Evolutionary conservation across 2,888 invertebrate species (phyloP).

Genomic region (Eupelmus urozonus): DNA sequence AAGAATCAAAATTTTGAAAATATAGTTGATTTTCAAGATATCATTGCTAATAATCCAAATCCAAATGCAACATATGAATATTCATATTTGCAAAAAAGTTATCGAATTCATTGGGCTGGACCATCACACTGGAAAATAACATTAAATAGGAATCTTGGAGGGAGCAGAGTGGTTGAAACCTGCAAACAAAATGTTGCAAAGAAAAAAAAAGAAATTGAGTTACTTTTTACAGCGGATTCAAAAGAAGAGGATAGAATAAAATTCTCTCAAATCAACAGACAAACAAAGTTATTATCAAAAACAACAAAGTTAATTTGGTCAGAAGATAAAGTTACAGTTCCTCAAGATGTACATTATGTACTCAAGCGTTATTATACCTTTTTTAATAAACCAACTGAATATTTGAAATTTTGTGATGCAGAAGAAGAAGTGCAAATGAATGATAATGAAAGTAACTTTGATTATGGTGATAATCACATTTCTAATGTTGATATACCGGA

Average conservation of each 20-base stretch:
- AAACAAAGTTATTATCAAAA: constrained; percentile 60
- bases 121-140: constrained; percentile 87
- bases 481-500: constrained; percentile 75
- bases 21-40: constrained; percentile 66
- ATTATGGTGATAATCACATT: constrained; percentile 79
- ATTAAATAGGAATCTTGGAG: constrained; percentile 70
- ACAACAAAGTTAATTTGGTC: constrained; percentile 66
- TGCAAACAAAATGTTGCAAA: constrained; percentile 62
- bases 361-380: constrained; percentile 55
- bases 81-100: constrained; percentile 65
- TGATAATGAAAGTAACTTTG: constrained; percentile 70
- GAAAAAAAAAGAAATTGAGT: constrained; percentile 63
- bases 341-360: constrained; percentile 66
- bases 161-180: constrained; percentile 55
- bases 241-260: constrained; percentile 53
- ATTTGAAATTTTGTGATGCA: constrained; percentile 49
- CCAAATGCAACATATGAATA: constrained; percentile 66
- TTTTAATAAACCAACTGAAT: constrained; percentile 60
- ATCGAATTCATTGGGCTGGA: constrained; percentile 84
- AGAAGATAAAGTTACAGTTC: constrained; percentile 65
- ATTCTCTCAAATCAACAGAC: constrained; percentile 53
- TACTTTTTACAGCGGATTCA: constrained; percentile 55
- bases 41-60: constrained; percentile 57
- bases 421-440: constrained; percentile 11
- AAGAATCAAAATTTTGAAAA: constrained; percentile 58